Evolutionary conservation across 2,113 vertebrate genomes (phyloP), one percentile per base, ranked within the genome.

Genomic region (Cryptotis parvus): DNA sequence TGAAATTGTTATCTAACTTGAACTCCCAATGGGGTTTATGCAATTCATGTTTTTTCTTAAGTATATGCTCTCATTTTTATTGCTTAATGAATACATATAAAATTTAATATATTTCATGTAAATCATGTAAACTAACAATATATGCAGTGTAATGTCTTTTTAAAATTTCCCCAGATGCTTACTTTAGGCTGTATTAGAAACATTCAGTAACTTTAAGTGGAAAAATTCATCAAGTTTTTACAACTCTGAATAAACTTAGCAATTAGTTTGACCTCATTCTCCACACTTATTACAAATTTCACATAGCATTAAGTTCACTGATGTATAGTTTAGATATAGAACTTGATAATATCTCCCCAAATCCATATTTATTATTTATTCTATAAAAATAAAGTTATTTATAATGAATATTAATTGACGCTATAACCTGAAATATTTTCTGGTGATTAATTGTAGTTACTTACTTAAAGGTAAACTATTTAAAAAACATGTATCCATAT

Each of bases 401-500:
- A 79, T 88, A 83, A 43, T 84, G 70, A 91, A 61, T n/a, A 63
- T 49, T 84, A 84, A 83, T 82, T 83, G 33, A 31, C 75, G 27
- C 22, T 73, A 33, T 16, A 91, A 10, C 35, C 89, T 93, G n/a
- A 73, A 83, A 77, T 22, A 1, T 45, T 87, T 84, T 39, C 70
- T 9, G n/a, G 41, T 82, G 1, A 63, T 93, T 86, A 86, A 33
- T 37, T 89, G 1, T 63, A 76, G 85, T 84, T 52, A 63, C 20
- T 65, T 66, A 72, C 15, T 72, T 86, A 7, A 58, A 58, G 18
- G 18, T 20, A 93, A 84, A 70, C 6, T 58, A 75, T 74, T 87
- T 96, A 27, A 85, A 49, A 95, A 82, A 66, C 92, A 61, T 1
- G 3, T 63, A 93, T 87, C 65, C 58, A 90, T 39, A 35, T 49